These are phyloP conservation scores for Candidula unifasciata DNA, from an alignment of 2,888 invertebrate species.

Conservation along the genomic window DNA sequence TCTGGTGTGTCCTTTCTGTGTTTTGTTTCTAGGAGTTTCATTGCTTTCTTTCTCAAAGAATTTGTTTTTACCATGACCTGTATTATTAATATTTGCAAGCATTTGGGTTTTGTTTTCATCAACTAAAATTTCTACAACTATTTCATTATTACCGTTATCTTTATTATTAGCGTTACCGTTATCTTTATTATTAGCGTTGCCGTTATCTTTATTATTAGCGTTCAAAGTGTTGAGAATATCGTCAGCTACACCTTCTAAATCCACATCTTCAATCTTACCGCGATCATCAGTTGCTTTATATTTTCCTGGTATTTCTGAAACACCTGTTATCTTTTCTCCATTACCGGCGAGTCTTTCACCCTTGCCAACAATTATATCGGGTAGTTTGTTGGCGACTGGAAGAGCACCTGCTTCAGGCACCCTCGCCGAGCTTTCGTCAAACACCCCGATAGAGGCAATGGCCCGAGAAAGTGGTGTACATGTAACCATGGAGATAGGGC, in stretches of 20 bases:
- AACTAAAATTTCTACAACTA: background rate
- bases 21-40: background rate
- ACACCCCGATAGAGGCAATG: conserved; percentile 68
- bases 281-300: background rate
- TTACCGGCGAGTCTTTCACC: background rate
- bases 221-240: background rate
- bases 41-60: background rate
- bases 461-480: conserved; percentile 77
- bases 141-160: background rate
- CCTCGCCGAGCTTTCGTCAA: conserved; percentile 40
- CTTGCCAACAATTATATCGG: conserved; percentile 12
- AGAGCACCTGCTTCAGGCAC: background rate
- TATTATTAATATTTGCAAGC: background rate
- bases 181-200: background rate
- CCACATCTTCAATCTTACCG: conserved; percentile 1
- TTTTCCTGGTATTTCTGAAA: background rate
- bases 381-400: background rate
- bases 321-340: background rate
- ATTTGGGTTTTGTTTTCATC: background rate
- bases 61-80: background rate
- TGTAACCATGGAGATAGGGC: conserved; percentile 76
- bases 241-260: conserved; percentile 35
- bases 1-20: background rate
- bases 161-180: background rate
- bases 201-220: background rate